Percentiles rank a stretch among this genome's conserved stretches.
Evolutionary conservation across 2,797 vertebrate genomes (phyloP).

Genomic region (Chanos chanos): DNA sequence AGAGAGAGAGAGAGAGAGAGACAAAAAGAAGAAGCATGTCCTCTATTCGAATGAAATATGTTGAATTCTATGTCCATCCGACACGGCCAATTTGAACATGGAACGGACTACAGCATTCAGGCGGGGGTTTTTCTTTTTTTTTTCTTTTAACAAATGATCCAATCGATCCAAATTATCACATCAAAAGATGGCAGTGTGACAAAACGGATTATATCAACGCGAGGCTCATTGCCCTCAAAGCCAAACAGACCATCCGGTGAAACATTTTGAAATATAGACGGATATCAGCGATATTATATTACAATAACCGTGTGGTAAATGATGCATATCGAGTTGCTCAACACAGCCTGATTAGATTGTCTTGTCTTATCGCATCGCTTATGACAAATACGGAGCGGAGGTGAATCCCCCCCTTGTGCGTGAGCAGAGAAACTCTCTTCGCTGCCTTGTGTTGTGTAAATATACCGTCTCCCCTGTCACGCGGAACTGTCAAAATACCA

Average conservation of each 20-base stretch:
- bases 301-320: no score
- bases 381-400: slow-evolving; percentile 1
- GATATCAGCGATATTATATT: no score
- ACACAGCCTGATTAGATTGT: background rate
- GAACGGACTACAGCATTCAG: no score
- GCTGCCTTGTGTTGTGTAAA: slow-evolving; percentile 32
- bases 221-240: background rate
- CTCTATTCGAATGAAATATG: no score
- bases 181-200: slow-evolving; percentile 3
- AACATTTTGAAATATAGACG: no score
- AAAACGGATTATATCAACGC: slow-evolving; percentile 2
- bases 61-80: no score
- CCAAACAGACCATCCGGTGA: no score
- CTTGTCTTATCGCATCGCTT: background rate
- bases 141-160: slow-evolving; percentile 9
- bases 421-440: slow-evolving; percentile 16
- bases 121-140: no score
- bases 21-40: background rate
- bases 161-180: slow-evolving; percentile 13
- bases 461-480: slow-evolving; percentile 22
- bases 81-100: no score
- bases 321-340: no score
- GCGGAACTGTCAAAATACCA: slow-evolving; percentile 49
- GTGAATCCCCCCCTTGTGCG: slow-evolving; percentile 21
- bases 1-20: background rate